Evolutionary conservation across 53 echinoderm and acorn worm genomes (phyloP), one percentile per base, ranked within the genome.

Genomic region (Hippasteria phrygiana): DNA sequence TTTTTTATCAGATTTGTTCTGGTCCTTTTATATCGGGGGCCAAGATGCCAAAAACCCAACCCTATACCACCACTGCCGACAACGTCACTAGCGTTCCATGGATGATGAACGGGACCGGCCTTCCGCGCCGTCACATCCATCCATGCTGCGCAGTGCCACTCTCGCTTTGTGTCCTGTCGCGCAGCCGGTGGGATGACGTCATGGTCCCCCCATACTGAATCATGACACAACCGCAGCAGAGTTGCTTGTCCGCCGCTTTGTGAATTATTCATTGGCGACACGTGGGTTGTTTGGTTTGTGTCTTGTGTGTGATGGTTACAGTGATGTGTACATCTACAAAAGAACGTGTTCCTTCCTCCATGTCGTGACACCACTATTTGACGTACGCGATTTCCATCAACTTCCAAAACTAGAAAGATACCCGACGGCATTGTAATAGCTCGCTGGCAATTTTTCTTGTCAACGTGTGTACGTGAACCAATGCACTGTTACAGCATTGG

Each of bases 251-350:
- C 34, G 26, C 59, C 78, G 45, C 64, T 81, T 37, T 43, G 18
- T 81, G 81, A 81, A 81, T 81, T 55, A 81, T 81, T 81, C 65
- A 81, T 81, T 16, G 43, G 36, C 6, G 81, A 64, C 81, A 81
- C 81, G 81, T 65, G 81, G 81, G 81, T 28, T 28, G 32, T 43
- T 63, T 59, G 64, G 27, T 81, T 37, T 35, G 62, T 81, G 43
- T 45, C 64, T 24, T 24, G n/a, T 18, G 11, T 26, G 0, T 59
- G 59, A 59, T 38, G 26, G 47, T 74, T 45, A 76, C 51, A 18
- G 48, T 48, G 35, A 13, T 35, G 76, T 47, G 76, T 76, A 31
- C 18, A 47, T 76, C 43, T 12, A 17, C 1, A 76, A 32, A 76
- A 51, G 32, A 35, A 74, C 45, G 11, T 31, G 29, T 54, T 53